phyloP scores from a whole-genome alignment of 2,888 invertebrate genomes.

The Lycocerus yunnanus region DNA sequence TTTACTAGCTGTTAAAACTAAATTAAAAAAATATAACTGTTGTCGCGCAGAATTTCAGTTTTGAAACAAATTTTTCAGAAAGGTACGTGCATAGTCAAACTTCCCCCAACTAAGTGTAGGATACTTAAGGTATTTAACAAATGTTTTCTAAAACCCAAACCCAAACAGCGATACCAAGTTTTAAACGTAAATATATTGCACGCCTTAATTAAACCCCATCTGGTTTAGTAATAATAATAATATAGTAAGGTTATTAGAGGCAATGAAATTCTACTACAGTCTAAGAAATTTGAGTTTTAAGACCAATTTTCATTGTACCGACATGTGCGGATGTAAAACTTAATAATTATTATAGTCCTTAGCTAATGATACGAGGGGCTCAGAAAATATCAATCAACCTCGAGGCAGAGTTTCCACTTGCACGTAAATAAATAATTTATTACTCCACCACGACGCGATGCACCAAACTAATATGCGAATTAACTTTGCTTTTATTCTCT shows the following conservation, averaged over 20 bases:
- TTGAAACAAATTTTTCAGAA: background rate
- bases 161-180: background rate
- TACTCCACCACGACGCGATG: background rate
- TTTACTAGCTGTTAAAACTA: constrained; percentile 15
- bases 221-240: constrained; percentile 26
- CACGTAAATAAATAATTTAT: constrained; percentile 19
- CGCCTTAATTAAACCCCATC: constrained; percentile 24
- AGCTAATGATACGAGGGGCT: constrained; percentile 16
- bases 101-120: background rate
- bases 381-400: constrained; percentile 22
- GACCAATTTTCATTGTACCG: background rate
- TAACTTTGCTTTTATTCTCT: constrained; percentile 17
- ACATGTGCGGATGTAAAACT: constrained; percentile 25
- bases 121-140: background rate
- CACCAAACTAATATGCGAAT: constrained; percentile 13
- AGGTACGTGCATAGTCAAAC: background rate
- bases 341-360: constrained; percentile 24
- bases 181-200: background rate
- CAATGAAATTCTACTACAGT: constrained; percentile 8
- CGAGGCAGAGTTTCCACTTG: background rate
- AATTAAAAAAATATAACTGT: constrained; percentile 19
- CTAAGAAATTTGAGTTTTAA: background rate
- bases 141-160: background rate
- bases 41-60: background rate
- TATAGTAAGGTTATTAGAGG: constrained; percentile 20